phyloP scores from a whole-genome alignment of 2,888 invertebrate species.

The Drosophila multiciliata region DNA sequence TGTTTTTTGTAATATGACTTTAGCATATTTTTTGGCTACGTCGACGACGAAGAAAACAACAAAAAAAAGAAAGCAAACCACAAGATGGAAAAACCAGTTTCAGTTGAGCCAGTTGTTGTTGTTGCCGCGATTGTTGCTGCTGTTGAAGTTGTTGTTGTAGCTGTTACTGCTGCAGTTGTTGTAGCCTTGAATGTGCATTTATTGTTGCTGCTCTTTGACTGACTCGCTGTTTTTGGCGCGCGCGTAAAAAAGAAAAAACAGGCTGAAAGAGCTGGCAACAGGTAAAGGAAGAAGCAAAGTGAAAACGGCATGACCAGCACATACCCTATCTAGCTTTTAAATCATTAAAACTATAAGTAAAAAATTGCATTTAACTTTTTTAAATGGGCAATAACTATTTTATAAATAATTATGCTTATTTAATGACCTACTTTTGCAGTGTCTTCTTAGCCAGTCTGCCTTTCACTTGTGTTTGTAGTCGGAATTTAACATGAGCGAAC shows the following conservation, averaged over 20 bases:
- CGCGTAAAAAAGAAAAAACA: conserved; percentile 47
- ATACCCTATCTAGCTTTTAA: conserved; percentile 23
- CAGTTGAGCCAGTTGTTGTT: conserved; percentile 35
- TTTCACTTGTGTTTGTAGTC: background rate
- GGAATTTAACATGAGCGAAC: background rate
- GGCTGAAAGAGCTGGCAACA: conserved; percentile 17
- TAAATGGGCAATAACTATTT: background rate
- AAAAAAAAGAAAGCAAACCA: conserved; percentile 60
- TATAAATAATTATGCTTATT: background rate
- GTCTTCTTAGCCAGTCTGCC: background rate
- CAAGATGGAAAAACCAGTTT: conserved; percentile 62
- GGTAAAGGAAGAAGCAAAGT: conserved; percentile 8
- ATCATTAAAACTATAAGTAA: background rate
- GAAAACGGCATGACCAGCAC: conserved; percentile 14
- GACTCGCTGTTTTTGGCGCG: conserved; percentile 70
- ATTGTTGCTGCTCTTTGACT: conserved; percentile 57
- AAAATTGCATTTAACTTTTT: background rate
- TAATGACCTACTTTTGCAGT: background rate
- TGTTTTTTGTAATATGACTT: conserved; percentile 51
- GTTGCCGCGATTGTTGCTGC: conserved; percentile 11
- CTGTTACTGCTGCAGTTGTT: conserved; percentile 35
- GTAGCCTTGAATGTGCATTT: conserved; percentile 78
- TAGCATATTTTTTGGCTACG: conserved; percentile 65
- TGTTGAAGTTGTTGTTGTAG: conserved; percentile 10
- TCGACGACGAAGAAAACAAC: conserved; percentile 31